Evolutionary conservation across 2,888 invertebrate genomes (phyloP).

Genomic region (Baccha elongata): DNA sequence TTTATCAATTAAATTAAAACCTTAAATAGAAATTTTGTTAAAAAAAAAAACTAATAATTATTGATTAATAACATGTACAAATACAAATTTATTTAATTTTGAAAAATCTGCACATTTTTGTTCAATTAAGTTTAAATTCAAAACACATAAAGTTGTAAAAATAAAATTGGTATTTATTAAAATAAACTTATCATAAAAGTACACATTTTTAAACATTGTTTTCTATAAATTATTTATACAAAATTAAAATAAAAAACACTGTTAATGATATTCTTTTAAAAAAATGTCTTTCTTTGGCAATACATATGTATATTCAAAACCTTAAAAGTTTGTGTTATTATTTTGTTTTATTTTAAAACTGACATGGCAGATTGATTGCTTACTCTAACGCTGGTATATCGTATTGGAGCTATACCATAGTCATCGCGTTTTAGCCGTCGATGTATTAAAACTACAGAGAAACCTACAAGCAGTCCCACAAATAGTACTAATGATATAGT

Average conservation of each 20-base stretch:
- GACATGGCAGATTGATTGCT: slow-evolving; percentile 80
- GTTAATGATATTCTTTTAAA: slow-evolving; percentile 21
- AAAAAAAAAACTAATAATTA: no score
- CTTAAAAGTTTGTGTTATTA: not conserved
- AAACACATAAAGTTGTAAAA: not conserved
- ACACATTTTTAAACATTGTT: slow-evolving; percentile 34
- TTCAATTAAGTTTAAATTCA: no score
- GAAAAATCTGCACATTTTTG: no score
- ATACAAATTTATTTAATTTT: not conserved
- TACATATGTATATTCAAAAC: not conserved
- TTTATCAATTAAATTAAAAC: no score
- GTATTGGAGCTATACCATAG: slow-evolving; percentile 80
- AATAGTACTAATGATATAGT: slow-evolving; percentile 79
- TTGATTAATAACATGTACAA: no score
- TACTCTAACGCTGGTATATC: slow-evolving; percentile 80
- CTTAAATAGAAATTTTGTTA: no score
- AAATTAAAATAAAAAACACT: slow-evolving; percentile 34
- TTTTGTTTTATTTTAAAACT: slow-evolving; percentile 54
- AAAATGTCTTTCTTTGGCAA: slow-evolving; percentile 56
- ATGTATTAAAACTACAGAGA: slow-evolving; percentile 79
- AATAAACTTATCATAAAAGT: slow-evolving; percentile 49
- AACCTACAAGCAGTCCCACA: slow-evolving; percentile 80
- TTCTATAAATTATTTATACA: slow-evolving; percentile 64
- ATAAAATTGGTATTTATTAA: slow-evolving; percentile 41
- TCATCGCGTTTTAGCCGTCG: slow-evolving; percentile 79